phyloP scores from a whole-genome alignment of 2,888 invertebrate species.

The Drosophila putrida region DNA sequence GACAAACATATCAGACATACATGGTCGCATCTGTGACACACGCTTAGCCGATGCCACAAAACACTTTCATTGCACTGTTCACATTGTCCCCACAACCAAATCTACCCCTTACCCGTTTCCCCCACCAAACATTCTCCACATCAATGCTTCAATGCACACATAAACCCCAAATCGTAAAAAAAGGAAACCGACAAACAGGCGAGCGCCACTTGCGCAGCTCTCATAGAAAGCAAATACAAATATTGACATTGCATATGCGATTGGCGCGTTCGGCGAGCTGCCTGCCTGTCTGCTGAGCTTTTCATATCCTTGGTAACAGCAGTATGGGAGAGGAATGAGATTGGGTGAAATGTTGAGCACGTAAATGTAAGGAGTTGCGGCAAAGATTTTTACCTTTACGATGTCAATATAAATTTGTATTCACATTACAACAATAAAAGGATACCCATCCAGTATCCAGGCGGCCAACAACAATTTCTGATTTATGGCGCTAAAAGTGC shows the following conservation, averaged over 20 bases:
- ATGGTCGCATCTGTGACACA: conserved; percentile 21
- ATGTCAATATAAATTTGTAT: conserved; percentile 83
- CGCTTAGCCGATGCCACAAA: conserved; percentile 24
- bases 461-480: conserved; percentile 67
- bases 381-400: conserved; percentile 80
- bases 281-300: conserved; percentile 46
- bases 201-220: conserved; percentile 51
- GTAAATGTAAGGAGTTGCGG: conserved; percentile 63
- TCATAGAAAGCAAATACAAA: conserved; percentile 78
- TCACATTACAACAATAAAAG: conserved; percentile 81
- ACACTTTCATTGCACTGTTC: conserved; percentile 48
- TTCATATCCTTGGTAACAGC: conserved; percentile 17
- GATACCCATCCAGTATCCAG: conserved; percentile 19
- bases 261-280: conserved; percentile 53
- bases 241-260: conserved; percentile 80
- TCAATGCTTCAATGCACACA: conserved; percentile 53
- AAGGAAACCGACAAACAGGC: conserved; percentile 53
- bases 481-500: conserved; percentile 80
- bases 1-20: conserved; percentile 37
- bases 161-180: conserved; percentile 71
- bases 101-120: not conserved
- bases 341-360: conserved; percentile 33
- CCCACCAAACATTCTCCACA: not conserved
- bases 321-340: not conserved
- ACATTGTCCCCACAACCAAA: not conserved